Conservation (phyloP, 2,888 invertebrate genomes). For the Caenorhabditis imperialis region DNA sequence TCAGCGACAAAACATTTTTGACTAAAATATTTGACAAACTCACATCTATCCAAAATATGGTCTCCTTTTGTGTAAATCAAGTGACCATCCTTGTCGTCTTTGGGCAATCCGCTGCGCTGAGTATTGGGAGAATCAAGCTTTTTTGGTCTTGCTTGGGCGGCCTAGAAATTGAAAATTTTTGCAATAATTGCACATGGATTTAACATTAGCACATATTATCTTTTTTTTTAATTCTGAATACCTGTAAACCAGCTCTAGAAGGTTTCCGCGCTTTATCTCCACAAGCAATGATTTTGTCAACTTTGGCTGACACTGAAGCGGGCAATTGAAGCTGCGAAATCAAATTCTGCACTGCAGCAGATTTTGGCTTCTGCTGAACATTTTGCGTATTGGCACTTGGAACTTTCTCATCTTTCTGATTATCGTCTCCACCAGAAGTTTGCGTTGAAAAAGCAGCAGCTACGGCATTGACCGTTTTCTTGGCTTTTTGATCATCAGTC, state of each 20-base stretch:
- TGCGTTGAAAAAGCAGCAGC: constrained; percentile 74
- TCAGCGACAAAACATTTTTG: not conserved
- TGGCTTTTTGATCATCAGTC: constrained; percentile 73
- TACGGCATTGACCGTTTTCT: constrained; percentile 76
- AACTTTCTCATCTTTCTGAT: constrained; percentile 9
- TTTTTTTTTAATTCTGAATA: constrained; percentile 1
- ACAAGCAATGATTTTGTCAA: constrained; percentile 73
- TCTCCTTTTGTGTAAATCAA: constrained; percentile 99
- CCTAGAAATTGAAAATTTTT: constrained; percentile 1
- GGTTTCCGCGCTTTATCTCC: constrained; percentile 58
- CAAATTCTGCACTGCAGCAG: constrained; percentile 57
- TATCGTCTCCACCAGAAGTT: constrained; percentile 2
- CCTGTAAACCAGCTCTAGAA: constrained; percentile 48
- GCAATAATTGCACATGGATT: no score
- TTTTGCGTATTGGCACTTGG: not conserved
- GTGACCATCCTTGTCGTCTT: constrained; percentile 99
- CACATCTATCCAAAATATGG: constrained; percentile 97
- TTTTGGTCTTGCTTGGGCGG: constrained; percentile 1
- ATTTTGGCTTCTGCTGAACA: constrained; percentile 48
- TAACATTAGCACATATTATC: no score
- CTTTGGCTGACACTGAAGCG: constrained; percentile 74
- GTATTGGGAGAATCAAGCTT: not conserved
- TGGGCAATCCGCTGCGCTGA: constrained; percentile 87
- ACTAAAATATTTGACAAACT: constrained; percentile 67
- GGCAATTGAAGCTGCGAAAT: constrained; percentile 74